phyloP scores from a whole-genome alignment of 1,140 invertebrate species.

The Scaptomyza montana region DNA sequence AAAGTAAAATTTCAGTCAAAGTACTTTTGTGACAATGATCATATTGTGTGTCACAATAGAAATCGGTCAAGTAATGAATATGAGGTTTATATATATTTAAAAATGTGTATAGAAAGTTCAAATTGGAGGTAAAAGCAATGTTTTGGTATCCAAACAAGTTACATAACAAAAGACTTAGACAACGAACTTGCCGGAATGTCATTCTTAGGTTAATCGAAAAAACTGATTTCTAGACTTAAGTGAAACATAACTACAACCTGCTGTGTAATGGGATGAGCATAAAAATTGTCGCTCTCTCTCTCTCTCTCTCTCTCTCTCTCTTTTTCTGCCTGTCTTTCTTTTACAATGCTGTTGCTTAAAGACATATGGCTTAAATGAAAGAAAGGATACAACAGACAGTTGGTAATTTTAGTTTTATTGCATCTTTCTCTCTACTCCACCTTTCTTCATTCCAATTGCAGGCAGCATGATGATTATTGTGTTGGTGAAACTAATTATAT shows the following conservation, averaged over 20 bases:
- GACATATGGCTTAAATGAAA: background rate
- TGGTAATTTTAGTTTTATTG: slow-evolving; percentile 74
- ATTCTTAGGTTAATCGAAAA: background rate
- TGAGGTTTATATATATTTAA: too few relatives aligned
- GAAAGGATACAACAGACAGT: slow-evolving; percentile 28
- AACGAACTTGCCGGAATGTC: slow-evolving; percentile 61
- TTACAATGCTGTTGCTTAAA: background rate
- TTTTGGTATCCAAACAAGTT: too few relatives aligned
- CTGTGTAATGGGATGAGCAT: background rate
- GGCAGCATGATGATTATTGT: slow-evolving; percentile 79
- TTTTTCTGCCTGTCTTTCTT: background rate
- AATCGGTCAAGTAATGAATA: background rate
- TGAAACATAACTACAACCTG: background rate
- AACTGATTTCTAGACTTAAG: too few relatives aligned
- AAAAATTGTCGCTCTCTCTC: too few relatives aligned
- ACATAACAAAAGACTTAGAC: slow-evolving; percentile 56
- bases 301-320: too few relatives aligned
- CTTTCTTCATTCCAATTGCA: slow-evolving; percentile 50
- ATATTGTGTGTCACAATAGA: slow-evolving; percentile 11
- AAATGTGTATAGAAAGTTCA: too few relatives aligned
- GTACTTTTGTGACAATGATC: slow-evolving; percentile 4
- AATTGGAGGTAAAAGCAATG: too few relatives aligned
- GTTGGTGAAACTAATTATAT: slow-evolving; percentile 82
- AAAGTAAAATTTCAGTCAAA: slow-evolving; percentile 3
- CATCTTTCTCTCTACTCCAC: slow-evolving; percentile 24